These are phyloP conservation scores for Falco peregrinus DNA, from an alignment of 2,797 vertebrate species.

Conservation along the genomic window DNA sequence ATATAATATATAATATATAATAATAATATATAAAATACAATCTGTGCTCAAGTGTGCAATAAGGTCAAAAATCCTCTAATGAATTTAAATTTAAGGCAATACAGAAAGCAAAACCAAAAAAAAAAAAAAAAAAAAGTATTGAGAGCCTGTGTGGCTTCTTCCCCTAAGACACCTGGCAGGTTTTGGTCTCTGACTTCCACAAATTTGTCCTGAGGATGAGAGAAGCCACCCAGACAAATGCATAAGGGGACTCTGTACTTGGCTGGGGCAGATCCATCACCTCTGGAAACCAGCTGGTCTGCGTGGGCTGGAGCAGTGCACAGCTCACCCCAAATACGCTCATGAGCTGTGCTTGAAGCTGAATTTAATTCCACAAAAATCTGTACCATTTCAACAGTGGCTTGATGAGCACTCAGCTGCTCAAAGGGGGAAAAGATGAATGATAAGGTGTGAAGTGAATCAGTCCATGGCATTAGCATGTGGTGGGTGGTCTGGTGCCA, in stretches of 20 bases:
- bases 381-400: not conserved
- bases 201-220: not conserved
- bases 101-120: not conserved
- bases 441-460: not conserved
- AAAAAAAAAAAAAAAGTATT: not conserved
- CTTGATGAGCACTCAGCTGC: not conserved
- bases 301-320: not conserved
- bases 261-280: not conserved
- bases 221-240: not conserved
- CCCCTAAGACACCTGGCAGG: accelerated
- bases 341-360: not conserved
- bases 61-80: not conserved
- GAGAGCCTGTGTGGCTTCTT: not conserved
- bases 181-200: not conserved
- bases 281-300: not conserved
- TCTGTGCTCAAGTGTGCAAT: not conserved
- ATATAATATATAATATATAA: no score
- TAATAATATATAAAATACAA: not conserved
- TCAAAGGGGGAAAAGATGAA: not conserved
- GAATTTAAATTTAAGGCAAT: not conserved
- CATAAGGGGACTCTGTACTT: accelerated
- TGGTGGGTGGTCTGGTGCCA: accelerated
- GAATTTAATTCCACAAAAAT: not conserved
- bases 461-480: accelerated
- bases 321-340: not conserved